Evolutionary conservation across 2,113 vertebrate species (phyloP).

Genomic region (Chauna torquata): DNA sequence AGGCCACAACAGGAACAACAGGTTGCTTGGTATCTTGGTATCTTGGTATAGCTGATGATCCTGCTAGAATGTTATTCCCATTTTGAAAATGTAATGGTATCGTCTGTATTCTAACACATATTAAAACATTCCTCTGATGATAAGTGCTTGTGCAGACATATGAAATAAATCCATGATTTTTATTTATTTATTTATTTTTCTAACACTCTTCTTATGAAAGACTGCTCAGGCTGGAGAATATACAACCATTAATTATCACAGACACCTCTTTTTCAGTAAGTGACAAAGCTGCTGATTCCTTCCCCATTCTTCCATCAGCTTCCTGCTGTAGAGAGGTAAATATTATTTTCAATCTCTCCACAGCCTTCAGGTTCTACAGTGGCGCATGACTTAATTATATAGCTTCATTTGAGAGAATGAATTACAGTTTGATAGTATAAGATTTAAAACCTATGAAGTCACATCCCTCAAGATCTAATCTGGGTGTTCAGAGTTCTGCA

Average conservation of each 20-base stretch:
- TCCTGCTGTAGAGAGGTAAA: not conserved
- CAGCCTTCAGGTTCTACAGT: not conserved
- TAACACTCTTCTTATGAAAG: conserved; percentile 9
- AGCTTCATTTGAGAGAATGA: not conserved
- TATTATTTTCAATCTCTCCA: not conserved
- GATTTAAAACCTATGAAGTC: not conserved
- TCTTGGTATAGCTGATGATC: not conserved
- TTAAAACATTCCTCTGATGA: not conserved
- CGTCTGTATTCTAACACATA: not conserved
- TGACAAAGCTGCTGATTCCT: not conserved
- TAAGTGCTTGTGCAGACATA: not conserved
- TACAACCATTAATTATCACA: not conserved
- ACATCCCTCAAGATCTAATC: not conserved
- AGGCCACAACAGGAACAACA: too few species aligned
- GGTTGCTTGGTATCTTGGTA: not conserved
- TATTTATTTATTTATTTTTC: not conserved
- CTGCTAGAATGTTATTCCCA: not conserved
- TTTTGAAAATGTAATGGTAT: not conserved
- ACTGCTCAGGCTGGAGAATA: not conserved
- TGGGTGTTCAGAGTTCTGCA: not conserved
- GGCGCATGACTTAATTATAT: not conserved
- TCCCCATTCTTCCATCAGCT: not conserved
- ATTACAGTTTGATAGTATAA: not conserved
- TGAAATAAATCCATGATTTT: not conserved
- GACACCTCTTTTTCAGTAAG: not conserved